These are phyloP conservation scores for Urosaurus nigricauda DNA, from an alignment of 2,797 vertebrate genomes.

Conservation along the genomic window DNA sequence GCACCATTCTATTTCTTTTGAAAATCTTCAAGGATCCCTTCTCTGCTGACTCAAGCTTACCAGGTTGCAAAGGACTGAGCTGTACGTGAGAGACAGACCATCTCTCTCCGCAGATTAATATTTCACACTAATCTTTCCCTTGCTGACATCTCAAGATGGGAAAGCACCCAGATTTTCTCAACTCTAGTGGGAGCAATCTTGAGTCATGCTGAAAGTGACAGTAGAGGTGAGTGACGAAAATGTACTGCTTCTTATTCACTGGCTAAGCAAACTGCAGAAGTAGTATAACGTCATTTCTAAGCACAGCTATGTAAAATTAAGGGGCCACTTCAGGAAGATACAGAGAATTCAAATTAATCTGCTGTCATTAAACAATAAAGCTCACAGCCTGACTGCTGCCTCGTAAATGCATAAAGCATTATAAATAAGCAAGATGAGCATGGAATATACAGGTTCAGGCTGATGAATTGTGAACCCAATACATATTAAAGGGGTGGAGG, in stretches of 20 bases:
- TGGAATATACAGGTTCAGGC: accelerated
- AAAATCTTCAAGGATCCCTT: not conserved
- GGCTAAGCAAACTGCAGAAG: not conserved
- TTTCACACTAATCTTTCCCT: not conserved
- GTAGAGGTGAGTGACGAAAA: not conserved
- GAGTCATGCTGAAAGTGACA: conserved; percentile 3
- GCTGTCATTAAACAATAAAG: conserved; percentile 32
- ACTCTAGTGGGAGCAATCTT: not conserved
- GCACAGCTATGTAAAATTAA: conserved; percentile 33
- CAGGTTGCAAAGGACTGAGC: accelerated
- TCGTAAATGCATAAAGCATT: not conserved
- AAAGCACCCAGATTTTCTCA: accelerated
- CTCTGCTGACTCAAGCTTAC: not conserved
- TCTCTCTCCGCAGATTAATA: not conserved
- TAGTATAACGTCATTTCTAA: conserved; percentile 6
- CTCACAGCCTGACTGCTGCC: not conserved
- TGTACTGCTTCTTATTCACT: conserved; percentile 19
- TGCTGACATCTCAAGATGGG: not conserved
- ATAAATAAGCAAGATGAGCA: not conserved
- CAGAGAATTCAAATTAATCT: accelerated
- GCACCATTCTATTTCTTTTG: not conserved
- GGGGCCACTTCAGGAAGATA: conserved; percentile 14
- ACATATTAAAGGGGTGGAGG: accelerated
- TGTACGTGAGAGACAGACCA: conserved; percentile 1
- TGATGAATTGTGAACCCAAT: accelerated